Base-by-base conservation (phyloP, 2,888 invertebrate species). In the Beris morrisii region DNA sequence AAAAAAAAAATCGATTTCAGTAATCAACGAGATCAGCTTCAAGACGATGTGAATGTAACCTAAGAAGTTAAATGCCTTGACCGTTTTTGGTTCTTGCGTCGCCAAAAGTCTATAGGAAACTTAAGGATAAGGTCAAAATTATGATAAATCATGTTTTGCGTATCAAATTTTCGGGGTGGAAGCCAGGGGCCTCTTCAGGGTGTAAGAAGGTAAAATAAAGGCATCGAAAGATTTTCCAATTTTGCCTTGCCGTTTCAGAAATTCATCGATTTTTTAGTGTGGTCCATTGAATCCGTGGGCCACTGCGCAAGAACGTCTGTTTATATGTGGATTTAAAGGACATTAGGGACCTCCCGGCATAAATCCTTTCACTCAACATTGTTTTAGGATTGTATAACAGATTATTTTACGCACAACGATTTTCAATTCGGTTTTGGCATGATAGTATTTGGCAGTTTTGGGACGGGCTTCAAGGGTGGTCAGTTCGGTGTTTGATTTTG, bases 341-440 rank as follows among this genome's bases (percentile, higher is more conserved):
- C 56, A 65, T 57, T 57, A 52, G 15, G 57, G 65, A 65, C 65
- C 65, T 57, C 65, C 65, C 57, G 56, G 65, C 50, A 57, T 65
- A 65, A 65, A 65, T 65, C 65, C 57, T 65, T 56, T 57, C 13
- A 31, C 46, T 57, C 44, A 57, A 65, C 65, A 65, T 65, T 65
- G 65, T 65, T 65, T 65, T 65, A 65, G 48, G 56, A 57, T 65
- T 65, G 57, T 65, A 65, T 65, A 57, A 65, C 65, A 65, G 57
- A 65, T 65, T 65, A 57, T 38, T 65, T 65, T 65, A 65, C 65
- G 57, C 65, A 48, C 52, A 64, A 52, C 52, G 54, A 30, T 52
- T 44, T 54, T 64, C 53, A 30, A 52, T 52, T 30, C 44, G 45
- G 30, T 30, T 64, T 64, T 53, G 12, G 38, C 38, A 4, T 52